Base-by-base conservation (phyloP, 2,113 vertebrate species). In the Dipodomys spectabilis region DNA sequence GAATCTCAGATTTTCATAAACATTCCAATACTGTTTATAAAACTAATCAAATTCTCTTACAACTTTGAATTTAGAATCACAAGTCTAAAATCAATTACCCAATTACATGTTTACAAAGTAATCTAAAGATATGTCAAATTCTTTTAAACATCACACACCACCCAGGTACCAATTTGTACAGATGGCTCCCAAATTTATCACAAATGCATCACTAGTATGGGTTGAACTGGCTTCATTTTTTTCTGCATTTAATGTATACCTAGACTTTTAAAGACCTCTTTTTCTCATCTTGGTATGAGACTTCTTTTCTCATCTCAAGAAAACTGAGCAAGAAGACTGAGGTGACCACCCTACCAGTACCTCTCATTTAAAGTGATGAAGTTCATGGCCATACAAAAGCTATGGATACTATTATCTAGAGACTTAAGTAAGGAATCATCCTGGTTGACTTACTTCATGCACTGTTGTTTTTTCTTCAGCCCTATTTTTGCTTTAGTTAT, bases 1-100 rank as follows among this genome's bases (percentile, higher is more conserved):
- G 88, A 92, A 72, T 90, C 86, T 89, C 60, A 73, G 71, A 73
- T 79, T 93, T 90, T 95, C 87, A 93, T 92, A 96, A 96, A 93
- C 93, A 92, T 95, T 87, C 74, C 71, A 90, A 62, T 75, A 93
- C 88, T 96, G 92, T 96, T 95, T 96, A 94, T 57, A 95, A 96
- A 95, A 95, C 90, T 82, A 91, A 96, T 95, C 90, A 95, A 93
- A 92, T 87, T 90, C 82, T 90, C 84, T 60, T 95, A 95, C 69
- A 87, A 90, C 85, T 94, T 95, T 95, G 95, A 89, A 96, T 93
- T 96, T 95, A 88, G 96, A 96, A 96, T 91, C 82, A 79, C 74
- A 94, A 89, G 69, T 93, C 81, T 90, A 94, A 95, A 96, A 90
- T 95, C 95, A 95, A 90, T 95, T 90, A 91, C 87, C 82, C 90